Conservation (phyloP, 2,888 invertebrate genomes). For the Acanthacorydalis orientalis region DNA sequence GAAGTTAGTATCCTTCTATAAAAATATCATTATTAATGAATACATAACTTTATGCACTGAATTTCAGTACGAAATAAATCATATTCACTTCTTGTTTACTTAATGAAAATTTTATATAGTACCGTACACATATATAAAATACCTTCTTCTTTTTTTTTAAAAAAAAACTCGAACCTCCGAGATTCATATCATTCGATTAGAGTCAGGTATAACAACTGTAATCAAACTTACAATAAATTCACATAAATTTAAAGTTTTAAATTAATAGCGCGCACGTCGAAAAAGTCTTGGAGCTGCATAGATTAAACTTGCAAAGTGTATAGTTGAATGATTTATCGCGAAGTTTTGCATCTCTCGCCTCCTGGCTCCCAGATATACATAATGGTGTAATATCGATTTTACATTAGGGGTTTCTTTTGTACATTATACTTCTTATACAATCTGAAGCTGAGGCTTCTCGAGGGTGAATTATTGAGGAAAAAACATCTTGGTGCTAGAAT, state of each 20-base stretch:
- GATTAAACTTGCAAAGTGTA: conserved; percentile 3
- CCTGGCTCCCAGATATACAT: background rate
- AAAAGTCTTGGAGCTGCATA: conserved; percentile 2
- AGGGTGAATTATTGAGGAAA: conserved; percentile 24
- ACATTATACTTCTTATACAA: conserved; percentile 31
- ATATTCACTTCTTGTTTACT: too few species aligned
- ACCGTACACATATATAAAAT: too few species aligned
- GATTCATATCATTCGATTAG: too few species aligned
- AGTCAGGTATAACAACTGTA: background rate
- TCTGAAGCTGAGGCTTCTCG: conserved; percentile 31
- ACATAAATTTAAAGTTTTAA: conserved; percentile 1
- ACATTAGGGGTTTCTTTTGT: conserved; percentile 32
- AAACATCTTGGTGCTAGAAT: conserved; percentile 15
- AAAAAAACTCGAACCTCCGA: too few species aligned
- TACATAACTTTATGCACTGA: too few species aligned
- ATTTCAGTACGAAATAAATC: too few species aligned
- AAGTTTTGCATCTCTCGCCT: background rate
- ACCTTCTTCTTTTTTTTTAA: too few species aligned
- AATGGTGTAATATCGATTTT: conserved; percentile 23
- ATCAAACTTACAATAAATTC: background rate
- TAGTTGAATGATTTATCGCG: conserved; percentile 1
- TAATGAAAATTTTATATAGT: too few species aligned
- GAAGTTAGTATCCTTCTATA: too few species aligned
- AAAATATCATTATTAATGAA: too few species aligned
- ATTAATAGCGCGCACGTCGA: conserved; percentile 1